Evolutionary conservation across 2,113 vertebrate genomes (phyloP).

Genomic region (Cyanoliseus patagonus): DNA sequence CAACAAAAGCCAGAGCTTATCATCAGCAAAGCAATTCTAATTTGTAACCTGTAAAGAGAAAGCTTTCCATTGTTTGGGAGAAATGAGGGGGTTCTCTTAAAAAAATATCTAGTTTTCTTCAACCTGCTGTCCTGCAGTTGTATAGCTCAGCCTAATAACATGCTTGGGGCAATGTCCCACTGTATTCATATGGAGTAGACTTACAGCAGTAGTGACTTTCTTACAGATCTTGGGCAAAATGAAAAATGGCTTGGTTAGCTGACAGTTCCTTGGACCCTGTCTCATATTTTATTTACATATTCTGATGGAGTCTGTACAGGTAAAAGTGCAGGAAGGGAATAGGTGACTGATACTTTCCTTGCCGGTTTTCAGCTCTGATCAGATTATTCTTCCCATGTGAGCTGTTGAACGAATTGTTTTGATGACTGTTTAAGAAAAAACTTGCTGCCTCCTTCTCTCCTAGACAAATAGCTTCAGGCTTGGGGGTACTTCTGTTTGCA

Average conservation of each 20-base stretch:
- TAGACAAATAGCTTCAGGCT: background rate
- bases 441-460: background rate
- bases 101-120: background rate
- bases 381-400: background rate
- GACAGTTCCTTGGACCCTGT: background rate
- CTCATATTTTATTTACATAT: background rate
- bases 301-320: background rate
- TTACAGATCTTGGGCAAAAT: background rate
- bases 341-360: background rate
- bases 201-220: background rate
- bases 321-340: background rate
- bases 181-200: background rate
- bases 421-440: background rate
- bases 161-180: background rate
- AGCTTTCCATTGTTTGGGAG: conserved; percentile 24
- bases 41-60: conserved; percentile 41
- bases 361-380: background rate
- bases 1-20: conserved; percentile 65
- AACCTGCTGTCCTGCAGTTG: background rate
- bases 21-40: conserved; percentile 47
- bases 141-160: background rate
- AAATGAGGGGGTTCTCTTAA: background rate
- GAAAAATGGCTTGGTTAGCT: background rate
- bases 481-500: background rate
- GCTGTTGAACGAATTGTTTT: background rate